Conservation (phyloP, 2,113 vertebrate species). For the Tachysurus fulvidraco region DNA sequence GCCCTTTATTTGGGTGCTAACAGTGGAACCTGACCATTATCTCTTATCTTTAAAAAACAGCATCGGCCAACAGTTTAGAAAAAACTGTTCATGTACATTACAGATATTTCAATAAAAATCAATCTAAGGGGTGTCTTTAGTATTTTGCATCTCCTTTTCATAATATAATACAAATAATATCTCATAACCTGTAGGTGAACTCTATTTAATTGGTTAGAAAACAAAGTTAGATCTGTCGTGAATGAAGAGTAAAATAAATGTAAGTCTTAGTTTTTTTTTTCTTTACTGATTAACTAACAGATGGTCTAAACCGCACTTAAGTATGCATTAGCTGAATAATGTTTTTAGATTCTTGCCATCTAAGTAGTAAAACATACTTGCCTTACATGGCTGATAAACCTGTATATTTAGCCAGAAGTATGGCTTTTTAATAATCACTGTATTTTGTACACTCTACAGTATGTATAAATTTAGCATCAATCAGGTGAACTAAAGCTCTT, state of each 20-base stretch:
- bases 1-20: background rate
- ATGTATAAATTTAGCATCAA: conserved; percentile 7
- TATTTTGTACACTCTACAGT: background rate
- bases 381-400: background rate
- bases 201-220: background rate
- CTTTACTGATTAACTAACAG: background rate
- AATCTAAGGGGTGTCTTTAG: background rate
- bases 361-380: background rate
- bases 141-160: background rate
- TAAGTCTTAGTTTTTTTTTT: background rate
- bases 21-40: background rate
- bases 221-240: background rate
- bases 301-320: background rate
- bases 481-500: background rate
- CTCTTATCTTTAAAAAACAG: background rate
- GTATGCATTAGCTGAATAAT: background rate
- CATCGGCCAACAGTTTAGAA: background rate
- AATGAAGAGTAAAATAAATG: background rate
- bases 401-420: background rate
- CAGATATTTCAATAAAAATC: background rate
- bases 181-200: background rate
- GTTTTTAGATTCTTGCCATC: background rate
- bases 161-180: background rate
- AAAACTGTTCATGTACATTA: background rate
- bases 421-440: background rate